Evolutionary conservation across 2,888 invertebrate genomes (phyloP).

Genomic region (Agriopis marginaria): DNA sequence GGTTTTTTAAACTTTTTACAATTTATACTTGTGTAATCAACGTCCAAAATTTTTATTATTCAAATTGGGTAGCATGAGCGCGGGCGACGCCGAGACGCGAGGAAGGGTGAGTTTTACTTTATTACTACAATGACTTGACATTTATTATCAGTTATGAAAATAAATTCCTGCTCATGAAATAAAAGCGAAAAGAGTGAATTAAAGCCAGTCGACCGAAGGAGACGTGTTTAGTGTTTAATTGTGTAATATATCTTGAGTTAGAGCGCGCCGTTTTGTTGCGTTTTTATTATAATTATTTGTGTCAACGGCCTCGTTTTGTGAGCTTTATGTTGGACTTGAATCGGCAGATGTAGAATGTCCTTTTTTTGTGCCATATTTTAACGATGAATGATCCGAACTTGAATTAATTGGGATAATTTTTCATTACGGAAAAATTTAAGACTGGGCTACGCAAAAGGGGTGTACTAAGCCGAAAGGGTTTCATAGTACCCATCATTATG

Average conservation of each 20-base stretch:
- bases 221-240: constrained; percentile 69
- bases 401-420: too few relatives aligned
- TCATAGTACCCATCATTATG: too few relatives aligned
- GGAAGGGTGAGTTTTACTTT: constrained; percentile 71
- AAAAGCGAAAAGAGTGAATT: constrained; percentile 71
- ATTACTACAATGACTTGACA: constrained; percentile 79
- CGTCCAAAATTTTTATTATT: constrained; percentile 13
- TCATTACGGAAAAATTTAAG: too few relatives aligned
- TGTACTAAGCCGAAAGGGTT: too few relatives aligned
- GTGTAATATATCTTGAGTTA: constrained; percentile 68
- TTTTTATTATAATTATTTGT: constrained; percentile 66
- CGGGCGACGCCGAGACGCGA: constrained; percentile 49
- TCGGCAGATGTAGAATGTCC: constrained; percentile 25
- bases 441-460: too few relatives aligned
- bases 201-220: constrained; percentile 64
- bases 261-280: constrained; percentile 61
- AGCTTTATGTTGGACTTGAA: constrained; percentile 49
- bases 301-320: constrained; percentile 54
- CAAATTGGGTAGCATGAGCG: constrained; percentile 18
- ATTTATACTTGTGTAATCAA: background rate
- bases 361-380: background rate
- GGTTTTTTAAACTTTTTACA: too few relatives aligned
- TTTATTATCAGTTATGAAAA: constrained; percentile 82
- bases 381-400: too few relatives aligned
- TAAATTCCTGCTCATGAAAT: constrained; percentile 72